Percentiles rank a stretch among this genome's conserved stretches.
phyloP scores from a whole-genome alignment of 1,140 invertebrate species.

The Colletes gigas region DNA sequence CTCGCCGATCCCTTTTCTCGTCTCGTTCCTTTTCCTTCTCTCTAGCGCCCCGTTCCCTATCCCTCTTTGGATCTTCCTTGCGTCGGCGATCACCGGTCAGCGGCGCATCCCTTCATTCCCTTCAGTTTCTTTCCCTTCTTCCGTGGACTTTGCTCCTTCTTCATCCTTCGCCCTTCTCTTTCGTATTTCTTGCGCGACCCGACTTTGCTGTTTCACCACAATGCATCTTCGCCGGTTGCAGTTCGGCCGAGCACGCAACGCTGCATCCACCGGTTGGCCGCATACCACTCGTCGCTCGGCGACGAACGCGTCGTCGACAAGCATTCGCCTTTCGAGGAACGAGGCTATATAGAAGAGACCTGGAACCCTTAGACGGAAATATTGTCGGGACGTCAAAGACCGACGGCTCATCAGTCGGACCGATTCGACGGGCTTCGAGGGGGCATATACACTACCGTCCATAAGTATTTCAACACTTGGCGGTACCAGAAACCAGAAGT shows the following conservation, averaged over 20 bases:
- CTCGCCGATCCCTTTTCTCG: not conserved
- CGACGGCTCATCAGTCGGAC: not conserved
- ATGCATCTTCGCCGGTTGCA: not conserved
- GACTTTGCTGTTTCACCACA: not conserved
- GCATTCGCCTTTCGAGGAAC: no score
- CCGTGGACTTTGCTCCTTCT: not conserved
- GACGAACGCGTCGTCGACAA: conserved; percentile 18
- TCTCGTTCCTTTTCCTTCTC: not conserved
- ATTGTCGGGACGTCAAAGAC: not conserved
- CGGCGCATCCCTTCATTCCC: conserved; percentile 26
- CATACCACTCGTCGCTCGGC: conserved; percentile 36
- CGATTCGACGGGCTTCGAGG: no score
- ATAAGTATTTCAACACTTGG: no score
- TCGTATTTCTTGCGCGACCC: conserved; percentile 1
- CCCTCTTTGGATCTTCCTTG: conserved; percentile 10
- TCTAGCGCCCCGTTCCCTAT: not conserved
- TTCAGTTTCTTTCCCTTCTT: conserved; percentile 30
- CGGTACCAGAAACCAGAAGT: no score
- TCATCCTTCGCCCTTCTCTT: not conserved
- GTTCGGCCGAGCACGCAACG: conserved; percentile 25
- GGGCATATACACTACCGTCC: no score
- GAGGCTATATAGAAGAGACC: not conserved
- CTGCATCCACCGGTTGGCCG: conserved; percentile 33
- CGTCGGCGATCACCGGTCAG: conserved; percentile 15
- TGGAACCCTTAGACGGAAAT: not conserved